Base-by-base conservation (phyloP, 1,140 invertebrate genomes). In the Acyrthosiphon pisum region DNA sequence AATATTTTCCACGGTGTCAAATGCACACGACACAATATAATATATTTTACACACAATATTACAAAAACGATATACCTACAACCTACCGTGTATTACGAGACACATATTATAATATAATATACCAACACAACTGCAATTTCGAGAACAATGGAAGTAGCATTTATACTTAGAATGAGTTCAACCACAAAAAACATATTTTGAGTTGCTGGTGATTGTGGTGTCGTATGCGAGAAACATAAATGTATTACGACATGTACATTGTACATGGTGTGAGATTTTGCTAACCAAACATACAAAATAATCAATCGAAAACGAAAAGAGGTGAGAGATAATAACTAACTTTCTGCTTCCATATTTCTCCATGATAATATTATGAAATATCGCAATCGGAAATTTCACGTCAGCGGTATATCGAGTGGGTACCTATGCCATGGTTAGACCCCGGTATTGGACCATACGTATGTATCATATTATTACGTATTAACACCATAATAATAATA, bases 141-240 rank as follows among this genome's bases (percentile, higher is more conserved):
- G 8, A 56, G 14, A 60, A 60, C 18, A 46, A 6, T 41, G 41
- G 3, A 41, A 41, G 46, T 56, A 56, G 6, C 30, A 14, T 68
- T 68, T 41, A 41, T 68, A n/a, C 3, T 14, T 14, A 14, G 11
- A 4, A 14, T n/a, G 1, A 14, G 30, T 14, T 18, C 41, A 4
- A 11, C 11, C 4, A n/a, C 11, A 18, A 68, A 68, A 68, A 68
- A 18, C n/a, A n/a, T 68, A n/a, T 68, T 14, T 68, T n/a, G 0
- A n/a, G 3, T 18, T 14, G 1, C 20, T n/a, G 30, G 0, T 0
- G 30, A 0, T 53, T 53, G 20, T 18, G 1, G 14, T 18, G 30
- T 3, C 18, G 14, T 30, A 30, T 68, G 11, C 11, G 9, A n/a
- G 9, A 68, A 68, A n/a, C 14, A 68, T 14, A n/a, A 0, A n/a